These are phyloP conservation scores for Porites evermanni DNA, from an alignment of 92 coral and sea anemone species.

Conservation along the genomic window DNA sequence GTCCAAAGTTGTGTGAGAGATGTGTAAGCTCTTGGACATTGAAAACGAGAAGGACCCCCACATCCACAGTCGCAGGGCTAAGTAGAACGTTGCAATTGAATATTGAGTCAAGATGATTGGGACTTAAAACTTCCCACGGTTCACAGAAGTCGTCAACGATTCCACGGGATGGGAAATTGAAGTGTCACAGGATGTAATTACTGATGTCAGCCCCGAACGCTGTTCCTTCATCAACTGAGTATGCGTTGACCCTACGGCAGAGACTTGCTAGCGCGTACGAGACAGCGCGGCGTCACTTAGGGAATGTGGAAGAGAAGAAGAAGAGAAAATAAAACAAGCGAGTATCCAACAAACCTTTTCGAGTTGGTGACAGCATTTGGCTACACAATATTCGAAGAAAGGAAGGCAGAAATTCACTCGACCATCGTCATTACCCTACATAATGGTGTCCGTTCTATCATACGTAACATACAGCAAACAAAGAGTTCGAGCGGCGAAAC, in stretches of 20 bases:
- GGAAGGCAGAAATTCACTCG: constrained; percentile 50
- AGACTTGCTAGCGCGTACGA: background rate
- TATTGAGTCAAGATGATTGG: constrained; percentile 24
- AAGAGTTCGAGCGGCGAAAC: constrained; percentile 18
- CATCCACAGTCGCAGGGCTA: constrained; percentile 63
- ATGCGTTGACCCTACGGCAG: constrained; percentile 38
- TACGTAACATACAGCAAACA: constrained; percentile 63
- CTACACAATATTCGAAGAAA: constrained; percentile 54
- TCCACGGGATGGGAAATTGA: constrained; percentile 49
- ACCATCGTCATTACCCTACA: constrained; percentile 67
- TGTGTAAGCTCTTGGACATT: constrained; percentile 46
- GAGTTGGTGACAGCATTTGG: constrained; percentile 74
- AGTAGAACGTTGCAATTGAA: constrained; percentile 50
- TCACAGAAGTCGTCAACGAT: constrained; percentile 3
- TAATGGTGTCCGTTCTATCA: constrained; percentile 49
- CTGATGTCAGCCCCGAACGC: constrained; percentile 49
- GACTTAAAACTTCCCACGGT: constrained; percentile 7
- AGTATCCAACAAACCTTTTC: constrained; percentile 43
- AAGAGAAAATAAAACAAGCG: constrained; percentile 50
- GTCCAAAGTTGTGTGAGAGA: constrained; percentile 53
- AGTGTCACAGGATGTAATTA: constrained; percentile 62
- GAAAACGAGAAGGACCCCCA: constrained; percentile 52
- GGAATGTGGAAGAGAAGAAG: background rate
- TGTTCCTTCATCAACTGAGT: constrained; percentile 28
- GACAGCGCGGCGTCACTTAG: background rate